These are phyloP conservation scores for Columba livia DNA, from an alignment of 2,113 vertebrate species.

Conservation along the genomic window DNA sequence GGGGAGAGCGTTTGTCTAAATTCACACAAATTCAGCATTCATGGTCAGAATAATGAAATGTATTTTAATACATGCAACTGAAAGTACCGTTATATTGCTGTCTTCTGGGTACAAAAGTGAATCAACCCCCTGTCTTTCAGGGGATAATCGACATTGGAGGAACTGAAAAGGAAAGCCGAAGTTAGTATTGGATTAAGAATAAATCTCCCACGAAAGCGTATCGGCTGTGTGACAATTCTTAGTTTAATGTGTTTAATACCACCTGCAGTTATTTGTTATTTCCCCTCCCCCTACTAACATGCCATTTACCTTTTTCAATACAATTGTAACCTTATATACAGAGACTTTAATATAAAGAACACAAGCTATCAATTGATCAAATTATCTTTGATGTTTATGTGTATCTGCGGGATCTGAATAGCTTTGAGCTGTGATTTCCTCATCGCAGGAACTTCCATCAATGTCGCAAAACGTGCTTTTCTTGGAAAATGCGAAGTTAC, in stretches of 20 bases:
- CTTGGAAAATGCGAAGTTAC: neutral
- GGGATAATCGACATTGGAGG: neutral
- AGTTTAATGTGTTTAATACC: neutral
- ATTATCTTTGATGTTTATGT: neutral
- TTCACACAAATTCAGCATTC: neutral
- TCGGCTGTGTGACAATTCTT: neutral
- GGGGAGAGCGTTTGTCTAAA: no score
- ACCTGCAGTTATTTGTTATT: neutral
- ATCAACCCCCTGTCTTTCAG: neutral
- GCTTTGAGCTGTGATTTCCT: neutral
- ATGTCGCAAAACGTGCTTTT: neutral
- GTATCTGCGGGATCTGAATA: neutral
- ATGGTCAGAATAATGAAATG: neutral
- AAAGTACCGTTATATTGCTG: neutral
- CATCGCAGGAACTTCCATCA: fast-evolving
- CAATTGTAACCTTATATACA: neutral
- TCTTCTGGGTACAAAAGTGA: neutral
- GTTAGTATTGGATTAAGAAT: neutral
- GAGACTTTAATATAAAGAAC: neutral
- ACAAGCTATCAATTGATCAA: neutral
- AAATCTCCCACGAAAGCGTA: fast-evolving
- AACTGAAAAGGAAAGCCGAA: neutral
- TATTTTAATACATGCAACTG: neutral
- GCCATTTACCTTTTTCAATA: neutral
- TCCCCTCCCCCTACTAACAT: no score